Evolutionary conservation across 1,140 invertebrate genomes (phyloP).

Genomic region (Bombus balteatus): DNA sequence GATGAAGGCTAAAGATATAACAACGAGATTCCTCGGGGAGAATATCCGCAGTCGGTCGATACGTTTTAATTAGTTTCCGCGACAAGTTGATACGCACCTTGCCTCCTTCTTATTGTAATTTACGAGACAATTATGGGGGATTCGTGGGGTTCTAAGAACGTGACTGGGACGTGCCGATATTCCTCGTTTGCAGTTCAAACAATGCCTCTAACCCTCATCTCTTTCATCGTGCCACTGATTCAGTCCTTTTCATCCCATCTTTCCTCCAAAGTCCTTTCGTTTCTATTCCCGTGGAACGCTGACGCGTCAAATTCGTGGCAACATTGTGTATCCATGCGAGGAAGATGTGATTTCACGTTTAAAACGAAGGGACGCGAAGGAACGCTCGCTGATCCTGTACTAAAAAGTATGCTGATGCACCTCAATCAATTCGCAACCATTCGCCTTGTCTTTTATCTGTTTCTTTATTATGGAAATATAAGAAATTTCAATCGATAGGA

Average conservation of each 20-base stretch:
- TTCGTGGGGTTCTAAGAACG: not conserved
- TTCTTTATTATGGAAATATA: not conserved
- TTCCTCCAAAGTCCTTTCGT: slow-evolving; percentile 23
- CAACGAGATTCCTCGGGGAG: not conserved
- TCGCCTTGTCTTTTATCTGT: too few species aligned
- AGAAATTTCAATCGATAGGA: not conserved
- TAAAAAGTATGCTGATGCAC: slow-evolving; percentile 24
- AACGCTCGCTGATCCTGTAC: not conserved
- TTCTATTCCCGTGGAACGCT: slow-evolving; percentile 26
- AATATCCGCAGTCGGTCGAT: not conserved
- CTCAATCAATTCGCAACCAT: not conserved
- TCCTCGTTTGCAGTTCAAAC: slow-evolving; percentile 56
- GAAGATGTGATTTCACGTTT: slow-evolving; percentile 41
- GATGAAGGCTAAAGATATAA: not conserved
- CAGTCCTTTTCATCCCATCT: slow-evolving; percentile 30
- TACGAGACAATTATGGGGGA: slow-evolving; percentile 24
- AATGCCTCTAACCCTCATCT: slow-evolving; percentile 45
- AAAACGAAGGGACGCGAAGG: not conserved
- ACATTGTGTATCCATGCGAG: slow-evolving; percentile 40
- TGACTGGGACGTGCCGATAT: slow-evolving; percentile 34
- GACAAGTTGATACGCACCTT: slow-evolving; percentile 17
- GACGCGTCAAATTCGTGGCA: slow-evolving; percentile 38
- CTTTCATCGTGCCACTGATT: slow-evolving; percentile 19
- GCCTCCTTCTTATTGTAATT: slow-evolving; percentile 22
- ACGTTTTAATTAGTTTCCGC: slow-evolving; percentile 23